phyloP scores from a whole-genome alignment of 2,113 vertebrate species.

The Ia io region DNA sequence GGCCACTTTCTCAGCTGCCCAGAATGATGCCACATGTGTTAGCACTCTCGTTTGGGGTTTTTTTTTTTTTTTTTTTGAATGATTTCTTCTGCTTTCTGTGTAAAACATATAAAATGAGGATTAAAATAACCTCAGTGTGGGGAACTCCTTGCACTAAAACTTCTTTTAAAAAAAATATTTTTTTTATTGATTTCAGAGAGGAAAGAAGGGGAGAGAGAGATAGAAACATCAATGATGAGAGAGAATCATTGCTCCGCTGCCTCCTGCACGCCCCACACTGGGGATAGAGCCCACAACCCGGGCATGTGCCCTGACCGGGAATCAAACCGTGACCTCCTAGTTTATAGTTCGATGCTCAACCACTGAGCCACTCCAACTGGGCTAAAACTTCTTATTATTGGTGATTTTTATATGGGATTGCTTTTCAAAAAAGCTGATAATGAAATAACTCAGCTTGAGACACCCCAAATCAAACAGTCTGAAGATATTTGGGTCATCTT shows the following conservation, averaged over 20 bases:
- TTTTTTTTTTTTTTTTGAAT: not conserved
- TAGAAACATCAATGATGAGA: too few species aligned
- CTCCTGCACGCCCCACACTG: too few species aligned
- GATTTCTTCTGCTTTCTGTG: constrained; percentile 31
- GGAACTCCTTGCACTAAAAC: not conserved
- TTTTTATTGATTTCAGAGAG: too few species aligned
- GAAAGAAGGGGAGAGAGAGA: too few species aligned
- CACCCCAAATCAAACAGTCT: not conserved
- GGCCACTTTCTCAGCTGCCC: constrained; percentile 2
- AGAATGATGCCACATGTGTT: not conserved
- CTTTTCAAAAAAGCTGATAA: constrained; percentile 35
- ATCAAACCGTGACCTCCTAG: too few species aligned
- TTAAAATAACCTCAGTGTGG: not conserved
- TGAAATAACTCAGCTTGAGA: not conserved
- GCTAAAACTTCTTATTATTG: not conserved
- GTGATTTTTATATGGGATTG: not conserved
- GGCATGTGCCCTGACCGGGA: too few species aligned
- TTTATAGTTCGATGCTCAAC: too few species aligned
- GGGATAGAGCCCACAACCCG: too few species aligned
- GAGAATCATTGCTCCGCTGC: too few species aligned
- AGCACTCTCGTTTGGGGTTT: not conserved
- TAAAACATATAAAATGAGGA: constrained; percentile 22
- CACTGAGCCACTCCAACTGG: too few species aligned
- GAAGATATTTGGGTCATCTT: not conserved
- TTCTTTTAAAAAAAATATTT: not conserved